Conservation (phyloP, 1,140 invertebrate genomes). For the Branchinecta lynchi region DNA sequence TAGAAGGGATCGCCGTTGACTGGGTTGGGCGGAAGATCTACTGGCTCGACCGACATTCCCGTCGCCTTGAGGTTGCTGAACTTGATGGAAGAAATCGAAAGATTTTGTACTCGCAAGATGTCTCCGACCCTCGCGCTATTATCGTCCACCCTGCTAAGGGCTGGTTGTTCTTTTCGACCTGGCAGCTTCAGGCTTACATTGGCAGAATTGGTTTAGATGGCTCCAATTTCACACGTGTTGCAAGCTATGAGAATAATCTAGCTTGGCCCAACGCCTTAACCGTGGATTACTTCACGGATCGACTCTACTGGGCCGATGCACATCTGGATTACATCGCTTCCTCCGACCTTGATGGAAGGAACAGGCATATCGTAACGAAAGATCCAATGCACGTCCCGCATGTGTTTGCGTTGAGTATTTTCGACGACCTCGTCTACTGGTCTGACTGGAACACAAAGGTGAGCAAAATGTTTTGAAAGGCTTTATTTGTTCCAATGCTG, state of each 20-base stretch:
- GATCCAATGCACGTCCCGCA: slow-evolving; percentile 64
- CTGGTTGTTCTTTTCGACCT: slow-evolving; percentile 88
- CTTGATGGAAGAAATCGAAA: slow-evolving; percentile 78
- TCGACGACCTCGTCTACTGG: slow-evolving; percentile 92
- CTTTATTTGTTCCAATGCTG: no score
- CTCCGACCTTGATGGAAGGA: slow-evolving; percentile 71
- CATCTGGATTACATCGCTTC: slow-evolving; percentile 96
- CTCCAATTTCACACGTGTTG: slow-evolving; percentile 67
- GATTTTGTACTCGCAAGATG: slow-evolving; percentile 40
- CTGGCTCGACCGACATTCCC: slow-evolving; percentile 90
- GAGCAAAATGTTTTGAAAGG: slow-evolving; percentile 24
- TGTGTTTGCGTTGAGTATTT: slow-evolving; percentile 81
- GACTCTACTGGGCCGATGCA: slow-evolving; percentile 93
- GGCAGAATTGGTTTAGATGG: slow-evolving; percentile 97
- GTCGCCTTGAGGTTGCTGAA: slow-evolving; percentile 78
- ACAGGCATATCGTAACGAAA: slow-evolving; percentile 61
- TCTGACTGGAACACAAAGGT: slow-evolving; percentile 92
- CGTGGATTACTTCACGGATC: slow-evolving; percentile 88
- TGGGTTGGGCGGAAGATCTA: slow-evolving; percentile 94
- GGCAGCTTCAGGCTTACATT: slow-evolving; percentile 89
- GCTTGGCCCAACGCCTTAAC: slow-evolving; percentile 97
- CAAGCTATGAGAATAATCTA: slow-evolving; percentile 83
- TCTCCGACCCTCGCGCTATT: slow-evolving; percentile 81
- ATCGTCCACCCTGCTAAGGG: slow-evolving; percentile 87
- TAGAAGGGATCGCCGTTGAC: slow-evolving; percentile 92